Conservation (phyloP, 2,113 vertebrate species). For the Muscicapa adusta region DNA sequence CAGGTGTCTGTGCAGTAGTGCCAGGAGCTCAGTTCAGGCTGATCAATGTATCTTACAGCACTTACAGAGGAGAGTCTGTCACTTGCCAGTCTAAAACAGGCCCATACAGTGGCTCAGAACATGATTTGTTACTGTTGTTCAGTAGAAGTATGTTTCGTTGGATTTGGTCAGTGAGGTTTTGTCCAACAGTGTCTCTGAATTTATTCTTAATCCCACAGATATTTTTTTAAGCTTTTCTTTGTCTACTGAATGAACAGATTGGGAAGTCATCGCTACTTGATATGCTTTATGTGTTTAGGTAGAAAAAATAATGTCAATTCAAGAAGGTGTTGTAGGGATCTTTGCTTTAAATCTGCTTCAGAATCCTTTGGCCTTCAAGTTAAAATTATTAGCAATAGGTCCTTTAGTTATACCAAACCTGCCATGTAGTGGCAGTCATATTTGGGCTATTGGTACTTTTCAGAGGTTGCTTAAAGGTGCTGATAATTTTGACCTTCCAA, state of each 20-base stretch:
- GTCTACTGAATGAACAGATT: neutral
- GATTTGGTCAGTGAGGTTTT: neutral
- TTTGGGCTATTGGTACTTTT: neutral
- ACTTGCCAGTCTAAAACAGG: neutral
- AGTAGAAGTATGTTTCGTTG: neutral
- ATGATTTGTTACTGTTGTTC: neutral
- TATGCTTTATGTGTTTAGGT: neutral
- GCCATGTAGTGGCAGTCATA: neutral
- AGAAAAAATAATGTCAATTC: neutral
- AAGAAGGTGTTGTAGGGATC: neutral
- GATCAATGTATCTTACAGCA: neutral
- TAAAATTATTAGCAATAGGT: neutral
- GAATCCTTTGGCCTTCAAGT: neutral
- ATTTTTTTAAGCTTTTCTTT: neutral
- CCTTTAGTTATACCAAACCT: neutral
- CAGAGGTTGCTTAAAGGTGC: neutral
- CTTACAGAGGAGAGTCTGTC: neutral
- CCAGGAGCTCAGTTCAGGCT: neutral
- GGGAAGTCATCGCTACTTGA: neutral
- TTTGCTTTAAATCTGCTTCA: neutral
- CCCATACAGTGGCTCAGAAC: neutral
- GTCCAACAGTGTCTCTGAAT: neutral
- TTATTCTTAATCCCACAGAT: neutral
- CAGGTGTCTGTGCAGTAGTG: neutral
- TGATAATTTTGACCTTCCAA: neutral